Conservation (phyloP, 2,113 vertebrate species). For the Atrichornis clamosus region DNA sequence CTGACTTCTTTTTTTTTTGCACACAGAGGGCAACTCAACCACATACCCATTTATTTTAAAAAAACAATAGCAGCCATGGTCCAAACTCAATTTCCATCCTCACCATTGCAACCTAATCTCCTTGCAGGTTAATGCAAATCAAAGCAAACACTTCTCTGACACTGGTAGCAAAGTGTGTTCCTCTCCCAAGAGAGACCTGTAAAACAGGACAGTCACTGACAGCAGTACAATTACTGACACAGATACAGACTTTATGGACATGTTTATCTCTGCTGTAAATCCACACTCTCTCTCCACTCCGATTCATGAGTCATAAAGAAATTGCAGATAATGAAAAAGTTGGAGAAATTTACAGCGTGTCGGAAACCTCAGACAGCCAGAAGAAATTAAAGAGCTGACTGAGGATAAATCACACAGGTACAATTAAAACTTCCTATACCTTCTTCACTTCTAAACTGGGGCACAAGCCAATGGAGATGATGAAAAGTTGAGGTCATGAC, state of each 20-base stretch:
- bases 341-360: slow-evolving; percentile 97
- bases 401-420: slow-evolving; percentile 82
- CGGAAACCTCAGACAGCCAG: slow-evolving; percentile 86
- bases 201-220: slow-evolving; percentile 82
- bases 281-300: slow-evolving; percentile 85
- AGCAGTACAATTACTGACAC: slow-evolving; percentile 86
- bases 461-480: slow-evolving; percentile 75
- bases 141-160: slow-evolving; percentile 65
- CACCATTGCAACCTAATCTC: slow-evolving; percentile 66
- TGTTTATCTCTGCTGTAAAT: slow-evolving; percentile 94
- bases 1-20: neutral
- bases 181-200: slow-evolving; percentile 81
- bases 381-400: slow-evolving; percentile 86
- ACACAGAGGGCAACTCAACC: neutral
- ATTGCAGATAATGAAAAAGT: slow-evolving; percentile 99
- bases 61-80: slow-evolving; percentile 45
- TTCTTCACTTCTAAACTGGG: slow-evolving; percentile 78
- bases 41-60: neutral
- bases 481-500: slow-evolving; percentile 79
- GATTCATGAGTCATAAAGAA: slow-evolving; percentile 91
- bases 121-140: slow-evolving; percentile 76
- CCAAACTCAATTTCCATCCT: slow-evolving; percentile 60
- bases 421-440: slow-evolving; percentile 81
- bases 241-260: slow-evolving; percentile 88
- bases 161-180: slow-evolving; percentile 66